Evolutionary conservation across 2,797 vertebrate species (phyloP).

Genomic region (Acrossocheilus fasciatus): DNA sequence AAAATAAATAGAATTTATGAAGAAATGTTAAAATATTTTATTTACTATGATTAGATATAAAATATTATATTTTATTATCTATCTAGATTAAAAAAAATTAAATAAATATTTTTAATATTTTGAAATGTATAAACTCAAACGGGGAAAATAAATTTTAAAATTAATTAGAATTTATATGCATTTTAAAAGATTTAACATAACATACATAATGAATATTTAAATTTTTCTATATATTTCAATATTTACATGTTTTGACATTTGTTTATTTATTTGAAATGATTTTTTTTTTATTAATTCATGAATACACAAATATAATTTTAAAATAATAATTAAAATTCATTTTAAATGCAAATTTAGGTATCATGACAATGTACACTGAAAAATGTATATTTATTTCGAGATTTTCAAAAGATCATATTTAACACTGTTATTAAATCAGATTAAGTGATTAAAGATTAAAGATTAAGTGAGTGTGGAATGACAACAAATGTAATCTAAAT

Average conservation of each 20-base stretch:
- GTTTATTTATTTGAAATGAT: no score
- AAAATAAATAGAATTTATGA: no score
- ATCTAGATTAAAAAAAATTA: no score
- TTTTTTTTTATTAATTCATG: not conserved
- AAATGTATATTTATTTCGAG: not conserved
- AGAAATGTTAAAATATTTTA: no score
- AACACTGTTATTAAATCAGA: not conserved
- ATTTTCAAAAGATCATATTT: not conserved
- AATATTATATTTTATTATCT: no score
- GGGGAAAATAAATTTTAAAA: no score
- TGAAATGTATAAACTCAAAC: no score
- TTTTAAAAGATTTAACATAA: not conserved
- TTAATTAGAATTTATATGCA: no score
- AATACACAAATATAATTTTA: not conserved
- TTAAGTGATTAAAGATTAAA: not conserved
- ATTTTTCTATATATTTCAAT: not conserved
- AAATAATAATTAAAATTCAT: not conserved
- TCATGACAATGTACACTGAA: not conserved
- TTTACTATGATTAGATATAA: no score
- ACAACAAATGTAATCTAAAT: not conserved
- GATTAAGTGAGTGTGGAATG: not conserved
- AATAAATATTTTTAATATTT: no score
- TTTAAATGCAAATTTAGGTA: not conserved
- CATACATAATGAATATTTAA: not conserved
- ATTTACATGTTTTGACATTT: not conserved